Percentiles rank a stretch among this genome's conserved stretches.
Conservation (phyloP, 1,140 invertebrate genomes). For the Hyposmocoma kahamanoa region DNA sequence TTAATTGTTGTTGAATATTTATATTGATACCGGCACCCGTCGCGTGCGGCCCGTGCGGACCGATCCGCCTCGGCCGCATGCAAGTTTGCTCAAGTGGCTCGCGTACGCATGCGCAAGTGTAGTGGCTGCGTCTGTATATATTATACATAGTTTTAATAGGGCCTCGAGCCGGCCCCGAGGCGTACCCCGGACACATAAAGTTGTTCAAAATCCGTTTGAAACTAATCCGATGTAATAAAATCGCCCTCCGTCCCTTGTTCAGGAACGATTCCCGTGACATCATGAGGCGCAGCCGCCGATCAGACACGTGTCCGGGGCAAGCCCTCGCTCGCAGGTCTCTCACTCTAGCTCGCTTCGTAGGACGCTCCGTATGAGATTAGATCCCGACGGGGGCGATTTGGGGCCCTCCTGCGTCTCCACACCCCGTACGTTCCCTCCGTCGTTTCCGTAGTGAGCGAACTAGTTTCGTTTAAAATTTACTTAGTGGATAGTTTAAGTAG, state of each 20-base stretch:
- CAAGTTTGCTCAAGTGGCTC: constrained; percentile 59
- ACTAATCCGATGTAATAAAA: constrained; percentile 9
- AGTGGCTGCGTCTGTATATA: constrained; percentile 59
- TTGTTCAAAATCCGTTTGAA: not conserved
- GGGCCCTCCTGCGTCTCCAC: constrained; percentile 11
- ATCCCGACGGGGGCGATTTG: constrained; percentile 19
- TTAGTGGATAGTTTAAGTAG: constrained; percentile 66
- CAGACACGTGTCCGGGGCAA: constrained; percentile 10
- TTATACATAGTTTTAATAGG: constrained; percentile 39
- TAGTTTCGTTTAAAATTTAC: constrained; percentile 66
- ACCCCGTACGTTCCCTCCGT: constrained; percentile 21
- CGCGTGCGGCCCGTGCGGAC: constrained; percentile 15
- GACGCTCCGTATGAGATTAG: constrained; percentile 44
- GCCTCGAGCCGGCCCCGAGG: constrained; percentile 29
- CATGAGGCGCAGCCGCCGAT: constrained; percentile 18
- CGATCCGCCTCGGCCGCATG: constrained; percentile 19
- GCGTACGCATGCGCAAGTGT: constrained; percentile 46
- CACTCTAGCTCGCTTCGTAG: constrained; percentile 46
- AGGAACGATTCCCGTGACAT: constrained; percentile 5
- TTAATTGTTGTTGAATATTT: constrained; percentile 45
- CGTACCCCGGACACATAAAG: constrained; percentile 18
- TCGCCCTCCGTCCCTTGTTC: constrained; percentile 16
- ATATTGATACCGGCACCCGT: constrained; percentile 13
- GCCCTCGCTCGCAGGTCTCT: constrained; percentile 15
- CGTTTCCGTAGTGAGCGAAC: constrained; percentile 59